Evolutionary conservation across 1,140 invertebrate species (phyloP).

Genomic region (Aphaenogaster ashmeadi): DNA sequence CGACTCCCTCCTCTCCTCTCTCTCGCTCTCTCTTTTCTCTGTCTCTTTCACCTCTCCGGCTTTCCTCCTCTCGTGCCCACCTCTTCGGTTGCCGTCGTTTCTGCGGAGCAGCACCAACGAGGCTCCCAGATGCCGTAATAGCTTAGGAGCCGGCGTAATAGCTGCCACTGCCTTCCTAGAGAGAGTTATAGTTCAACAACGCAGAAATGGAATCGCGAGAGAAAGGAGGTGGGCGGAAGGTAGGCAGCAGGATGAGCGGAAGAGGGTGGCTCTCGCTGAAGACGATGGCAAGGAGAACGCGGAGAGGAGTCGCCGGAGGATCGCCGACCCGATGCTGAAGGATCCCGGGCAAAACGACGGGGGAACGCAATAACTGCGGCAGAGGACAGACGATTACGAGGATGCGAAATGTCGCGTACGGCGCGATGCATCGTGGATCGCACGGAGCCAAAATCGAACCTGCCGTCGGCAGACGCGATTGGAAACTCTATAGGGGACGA

Average conservation of each 20-base stretch:
- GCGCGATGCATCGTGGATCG: constrained; percentile 72
- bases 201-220: constrained; percentile 83
- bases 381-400: constrained; percentile 77
- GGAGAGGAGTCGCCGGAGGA: constrained; percentile 29
- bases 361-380: constrained; percentile 78
- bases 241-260: constrained; percentile 12
- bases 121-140: constrained; percentile 84
- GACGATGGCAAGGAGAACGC: constrained; percentile 15
- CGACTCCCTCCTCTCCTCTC: background rate
- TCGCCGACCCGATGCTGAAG: constrained; percentile 51
- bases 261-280: constrained; percentile 28
- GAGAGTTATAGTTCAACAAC: constrained; percentile 86
- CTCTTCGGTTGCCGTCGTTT: constrained; percentile 53
- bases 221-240: constrained; percentile 46
- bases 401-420: constrained; percentile 75
- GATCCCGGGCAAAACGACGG: constrained; percentile 70
- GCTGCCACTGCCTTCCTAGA: constrained; percentile 83
- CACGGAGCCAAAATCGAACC: constrained; percentile 35
- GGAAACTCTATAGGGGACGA: background rate
- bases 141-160: constrained; percentile 85
- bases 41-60: constrained; percentile 47
- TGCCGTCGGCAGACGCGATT: constrained; percentile 27
- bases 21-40: constrained; percentile 18
- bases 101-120: constrained; percentile 70
- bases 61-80: constrained; percentile 36